Evolutionary conservation across 2,113 vertebrate species (phyloP).

Genomic region (Zosterops japonicus): DNA sequence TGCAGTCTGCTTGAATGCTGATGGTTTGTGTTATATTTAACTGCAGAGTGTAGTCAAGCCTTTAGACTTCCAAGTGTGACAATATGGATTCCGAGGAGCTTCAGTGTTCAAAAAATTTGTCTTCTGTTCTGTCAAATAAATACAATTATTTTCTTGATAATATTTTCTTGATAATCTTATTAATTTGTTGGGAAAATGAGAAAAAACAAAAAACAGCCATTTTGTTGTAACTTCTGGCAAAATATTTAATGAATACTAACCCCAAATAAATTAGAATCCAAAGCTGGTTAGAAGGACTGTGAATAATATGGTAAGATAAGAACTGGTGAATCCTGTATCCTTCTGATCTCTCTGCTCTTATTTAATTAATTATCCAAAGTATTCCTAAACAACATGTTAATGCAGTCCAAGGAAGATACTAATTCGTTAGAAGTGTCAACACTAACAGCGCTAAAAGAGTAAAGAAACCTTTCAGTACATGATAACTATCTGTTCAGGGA

Average conservation of each 20-base stretch:
- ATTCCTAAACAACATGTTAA: neutral
- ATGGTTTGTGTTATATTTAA: constrained; percentile 53
- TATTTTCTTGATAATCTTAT: neutral
- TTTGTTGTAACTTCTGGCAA: neutral
- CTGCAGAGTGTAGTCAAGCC: neutral
- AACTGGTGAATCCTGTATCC: neutral
- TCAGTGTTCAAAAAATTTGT: neutral
- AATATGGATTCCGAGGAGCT: neutral
- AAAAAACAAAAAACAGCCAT: neutral
- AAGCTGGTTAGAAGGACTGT: neutral
- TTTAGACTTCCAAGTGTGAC: constrained; percentile 28
- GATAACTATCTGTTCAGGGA: neutral
- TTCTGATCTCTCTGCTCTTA: neutral
- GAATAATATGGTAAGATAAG: neutral
- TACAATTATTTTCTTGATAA: neutral
- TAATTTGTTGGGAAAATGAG: neutral
- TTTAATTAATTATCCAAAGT: constrained; percentile 1
- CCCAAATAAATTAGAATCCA: neutral
- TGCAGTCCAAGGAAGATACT: neutral
- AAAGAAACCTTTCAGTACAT: neutral
- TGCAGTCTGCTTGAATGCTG: constrained; percentile 23
- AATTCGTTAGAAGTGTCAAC: constrained; percentile 35
- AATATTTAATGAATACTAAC: neutral
- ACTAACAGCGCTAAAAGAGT: neutral
- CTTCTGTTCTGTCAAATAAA: constrained; percentile 13